Percentiles rank a stretch among this genome's conserved stretches.
Conservation (phyloP, 2,888 invertebrate species). For the Escarpia spicata region DNA sequence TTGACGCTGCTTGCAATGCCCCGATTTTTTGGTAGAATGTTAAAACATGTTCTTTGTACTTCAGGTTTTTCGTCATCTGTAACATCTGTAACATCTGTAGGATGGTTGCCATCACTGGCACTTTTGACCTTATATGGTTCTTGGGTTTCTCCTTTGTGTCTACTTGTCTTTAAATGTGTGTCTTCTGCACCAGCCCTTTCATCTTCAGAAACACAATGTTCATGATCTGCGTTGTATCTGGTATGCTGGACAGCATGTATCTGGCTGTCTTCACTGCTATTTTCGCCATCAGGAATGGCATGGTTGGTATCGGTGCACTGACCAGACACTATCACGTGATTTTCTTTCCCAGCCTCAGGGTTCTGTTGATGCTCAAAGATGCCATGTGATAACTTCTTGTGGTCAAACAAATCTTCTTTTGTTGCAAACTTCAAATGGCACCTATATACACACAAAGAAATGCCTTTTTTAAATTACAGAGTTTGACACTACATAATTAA, state of each 20-base stretch:
- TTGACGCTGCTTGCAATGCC: not conserved
- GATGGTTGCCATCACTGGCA: not conserved
- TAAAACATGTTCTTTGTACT: not conserved
- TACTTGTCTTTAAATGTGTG: not conserved
- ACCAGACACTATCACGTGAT: not conserved
- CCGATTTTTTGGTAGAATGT: not conserved
- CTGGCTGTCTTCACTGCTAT: not conserved
- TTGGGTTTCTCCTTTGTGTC: not conserved
- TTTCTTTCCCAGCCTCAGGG: not conserved
- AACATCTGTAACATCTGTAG: not conserved
- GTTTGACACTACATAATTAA: not conserved
- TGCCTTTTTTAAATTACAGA: not conserved
- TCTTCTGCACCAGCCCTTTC: conserved; percentile 3
- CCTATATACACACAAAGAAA: not conserved
- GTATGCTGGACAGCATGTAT: not conserved
- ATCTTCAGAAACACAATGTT: conserved; percentile 8
- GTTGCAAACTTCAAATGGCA: conserved; percentile 51
- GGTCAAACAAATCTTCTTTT: conserved; percentile 47
- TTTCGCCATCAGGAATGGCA: not conserved
- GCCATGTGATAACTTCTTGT: conserved; percentile 41
- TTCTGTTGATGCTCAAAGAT: not conserved
- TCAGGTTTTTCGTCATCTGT: not conserved
- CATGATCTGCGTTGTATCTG: not conserved
- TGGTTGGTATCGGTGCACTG: not conserved
- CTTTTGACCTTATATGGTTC: not conserved